Evolutionary conservation across 2,888 invertebrate species (phyloP).

Genomic region (Cephus sareptanus): DNA sequence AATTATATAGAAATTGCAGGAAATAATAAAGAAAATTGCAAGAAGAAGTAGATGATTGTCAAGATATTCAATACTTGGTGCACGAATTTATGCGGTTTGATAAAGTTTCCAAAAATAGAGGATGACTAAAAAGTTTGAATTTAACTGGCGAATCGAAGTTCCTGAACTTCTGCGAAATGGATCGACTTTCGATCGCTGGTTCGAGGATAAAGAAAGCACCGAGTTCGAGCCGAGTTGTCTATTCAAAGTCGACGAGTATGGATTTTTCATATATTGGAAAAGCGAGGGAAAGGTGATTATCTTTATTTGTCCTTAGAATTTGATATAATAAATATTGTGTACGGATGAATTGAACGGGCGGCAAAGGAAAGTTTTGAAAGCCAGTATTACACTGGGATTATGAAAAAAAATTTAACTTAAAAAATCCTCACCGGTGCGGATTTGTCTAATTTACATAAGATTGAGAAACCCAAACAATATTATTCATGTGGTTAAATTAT

Average conservation of each 20-base stretch:
- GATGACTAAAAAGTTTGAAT: constrained; percentile 77
- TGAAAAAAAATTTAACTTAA: neutral
- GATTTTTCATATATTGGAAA: constrained; percentile 76
- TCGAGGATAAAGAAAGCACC: constrained; percentile 73
- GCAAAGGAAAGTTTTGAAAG: neutral
- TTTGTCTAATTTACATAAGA: neutral
- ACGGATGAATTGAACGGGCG: neutral
- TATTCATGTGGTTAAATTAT: neutral
- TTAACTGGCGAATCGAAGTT: constrained; percentile 74
- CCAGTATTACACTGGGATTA: neutral
- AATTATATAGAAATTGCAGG: neutral
- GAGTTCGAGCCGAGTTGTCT: constrained; percentile 70
- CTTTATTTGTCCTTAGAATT: constrained; percentile 16
- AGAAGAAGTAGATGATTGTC: neutral
- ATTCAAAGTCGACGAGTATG: constrained; percentile 74
- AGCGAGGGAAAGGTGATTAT: constrained; percentile 69
- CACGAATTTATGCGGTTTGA: neutral
- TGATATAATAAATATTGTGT: neutral
- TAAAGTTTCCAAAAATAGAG: neutral
- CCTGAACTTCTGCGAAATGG: constrained; percentile 72
- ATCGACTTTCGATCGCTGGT: constrained; percentile 74
- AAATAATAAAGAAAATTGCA: neutral
- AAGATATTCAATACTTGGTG: neutral
- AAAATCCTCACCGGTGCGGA: neutral
- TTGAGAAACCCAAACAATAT: neutral